A percentile compares a stretch with the other conserved stretches of the same genome.
phyloP scores from a whole-genome alignment of 2,113 vertebrate species.

The Athene noctua region DNA sequence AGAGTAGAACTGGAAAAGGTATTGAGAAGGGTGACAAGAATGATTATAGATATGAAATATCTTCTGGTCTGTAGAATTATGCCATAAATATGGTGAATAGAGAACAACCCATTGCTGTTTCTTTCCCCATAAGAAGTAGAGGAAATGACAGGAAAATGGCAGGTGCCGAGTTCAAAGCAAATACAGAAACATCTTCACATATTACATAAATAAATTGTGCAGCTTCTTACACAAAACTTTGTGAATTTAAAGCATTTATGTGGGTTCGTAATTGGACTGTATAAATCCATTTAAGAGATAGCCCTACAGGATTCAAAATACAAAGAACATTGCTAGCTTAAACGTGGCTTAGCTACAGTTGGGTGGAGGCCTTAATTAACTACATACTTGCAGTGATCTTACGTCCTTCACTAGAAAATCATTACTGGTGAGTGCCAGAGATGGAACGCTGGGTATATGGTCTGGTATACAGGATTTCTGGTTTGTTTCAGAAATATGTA shows the following conservation, averaged over 20 bases:
- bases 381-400: background rate
- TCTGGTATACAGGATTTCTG: background rate
- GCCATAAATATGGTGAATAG: background rate
- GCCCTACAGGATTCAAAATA: background rate
- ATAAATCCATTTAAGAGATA: background rate
- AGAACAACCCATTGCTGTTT: background rate
- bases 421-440: background rate
- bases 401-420: background rate
- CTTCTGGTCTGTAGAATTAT: background rate
- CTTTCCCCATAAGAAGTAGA: background rate
- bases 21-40: background rate
- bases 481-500: fast-evolving
- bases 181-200: background rate
- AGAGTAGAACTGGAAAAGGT: background rate
- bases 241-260: background rate
- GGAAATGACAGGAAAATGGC: background rate
- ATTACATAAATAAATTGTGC: background rate
- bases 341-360: background rate
- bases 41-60: background rate
- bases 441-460: background rate
- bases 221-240: background rate
- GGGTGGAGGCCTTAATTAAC: background rate
- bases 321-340: background rate
- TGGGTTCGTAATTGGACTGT: background rate
- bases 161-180: background rate